Conservation (phyloP, 2,888 invertebrate genomes). For the Ecdyonurus torrentis region DNA sequence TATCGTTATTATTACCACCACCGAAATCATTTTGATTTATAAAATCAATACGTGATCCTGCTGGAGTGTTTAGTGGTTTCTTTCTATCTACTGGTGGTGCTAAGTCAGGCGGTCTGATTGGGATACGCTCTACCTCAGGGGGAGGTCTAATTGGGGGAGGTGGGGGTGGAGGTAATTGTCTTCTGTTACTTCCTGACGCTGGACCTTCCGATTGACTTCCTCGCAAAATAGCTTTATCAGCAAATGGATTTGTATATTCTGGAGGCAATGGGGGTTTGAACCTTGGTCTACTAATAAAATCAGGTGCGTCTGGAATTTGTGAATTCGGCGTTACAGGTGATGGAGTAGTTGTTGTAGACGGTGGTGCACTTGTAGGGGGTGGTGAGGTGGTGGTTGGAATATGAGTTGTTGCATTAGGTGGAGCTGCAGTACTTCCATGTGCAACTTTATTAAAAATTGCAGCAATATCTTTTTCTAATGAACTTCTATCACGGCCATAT, state of each 20-base stretch:
- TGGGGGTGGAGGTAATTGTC: conserved; percentile 42
- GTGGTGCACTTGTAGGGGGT: conserved; percentile 27
- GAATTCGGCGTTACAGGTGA: conserved; percentile 7
- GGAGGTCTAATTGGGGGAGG: conserved; percentile 38
- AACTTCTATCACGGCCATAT: neutral
- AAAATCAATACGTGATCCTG: neutral
- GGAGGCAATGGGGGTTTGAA: conserved; percentile 72
- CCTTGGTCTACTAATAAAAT: conserved; percentile 28
- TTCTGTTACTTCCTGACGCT: conserved; percentile 1
- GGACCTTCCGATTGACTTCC: conserved; percentile 42
- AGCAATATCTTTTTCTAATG: conserved; percentile 42
- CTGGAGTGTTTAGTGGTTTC: conserved; percentile 20
- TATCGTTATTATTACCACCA: no score
- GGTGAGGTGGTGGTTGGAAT: conserved; percentile 14
- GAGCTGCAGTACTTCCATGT: conserved; percentile 42
- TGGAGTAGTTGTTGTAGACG: conserved; percentile 14
- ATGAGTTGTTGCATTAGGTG: conserved; percentile 23
- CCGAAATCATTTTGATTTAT: neutral
- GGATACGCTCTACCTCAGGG: conserved; percentile 70
- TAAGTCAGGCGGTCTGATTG: conserved; percentile 50
- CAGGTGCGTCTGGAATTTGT: neutral
- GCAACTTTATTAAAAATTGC: conserved; percentile 53
- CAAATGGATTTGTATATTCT: conserved; percentile 69
- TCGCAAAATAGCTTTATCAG: conserved; percentile 69
- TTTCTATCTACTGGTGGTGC: conserved; percentile 17